These are phyloP conservation scores for Hyposoter dolosus DNA, from an alignment of 2,888 invertebrate genomes.

Conservation along the genomic window DNA sequence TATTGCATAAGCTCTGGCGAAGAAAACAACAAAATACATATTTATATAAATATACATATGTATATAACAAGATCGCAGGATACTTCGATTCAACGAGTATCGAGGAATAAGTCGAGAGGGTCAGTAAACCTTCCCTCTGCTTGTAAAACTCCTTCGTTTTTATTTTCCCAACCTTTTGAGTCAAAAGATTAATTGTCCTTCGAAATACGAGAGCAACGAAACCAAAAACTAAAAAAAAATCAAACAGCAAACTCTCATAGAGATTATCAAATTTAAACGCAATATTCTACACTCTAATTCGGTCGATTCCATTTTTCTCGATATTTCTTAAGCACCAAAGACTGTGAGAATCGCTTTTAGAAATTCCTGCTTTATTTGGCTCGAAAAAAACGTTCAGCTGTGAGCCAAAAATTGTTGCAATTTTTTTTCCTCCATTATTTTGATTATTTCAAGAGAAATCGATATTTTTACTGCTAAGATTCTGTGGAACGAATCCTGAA, in stretches of 20 bases:
- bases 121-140: constrained; percentile 17
- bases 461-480: neutral
- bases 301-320: neutral
- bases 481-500: neutral
- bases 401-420: neutral
- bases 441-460: neutral
- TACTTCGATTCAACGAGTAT: constrained; percentile 62
- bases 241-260: neutral
- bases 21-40: constrained; percentile 31
- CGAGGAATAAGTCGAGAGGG: constrained; percentile 18
- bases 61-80: constrained; percentile 63
- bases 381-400: neutral
- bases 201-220: constrained; percentile 10
- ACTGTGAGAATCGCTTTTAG: neutral
- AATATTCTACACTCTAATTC: neutral
- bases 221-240: neutral
- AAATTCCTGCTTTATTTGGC: neutral
- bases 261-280: neutral
- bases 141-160: constrained; percentile 13
- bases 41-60: constrained; percentile 56
- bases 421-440: neutral
- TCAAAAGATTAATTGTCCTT: neutral
- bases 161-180: neutral
- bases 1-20: constrained; percentile 25
- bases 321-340: neutral